phyloP scores from a whole-genome alignment of 2,888 invertebrate species.

The Axea sp. region DNA sequence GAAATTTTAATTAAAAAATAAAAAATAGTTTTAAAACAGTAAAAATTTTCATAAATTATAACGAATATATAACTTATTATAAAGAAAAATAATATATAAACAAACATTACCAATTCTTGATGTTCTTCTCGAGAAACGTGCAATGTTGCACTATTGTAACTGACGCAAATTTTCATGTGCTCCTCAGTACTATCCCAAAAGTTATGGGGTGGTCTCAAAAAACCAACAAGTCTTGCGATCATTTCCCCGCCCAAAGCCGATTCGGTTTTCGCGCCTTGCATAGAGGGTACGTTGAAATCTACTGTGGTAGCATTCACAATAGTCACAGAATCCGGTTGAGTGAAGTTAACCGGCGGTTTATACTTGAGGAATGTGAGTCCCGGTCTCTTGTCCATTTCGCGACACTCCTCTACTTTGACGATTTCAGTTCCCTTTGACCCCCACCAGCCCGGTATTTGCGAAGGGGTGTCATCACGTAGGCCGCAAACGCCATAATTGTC shows the following conservation, averaged over 20 bases:
- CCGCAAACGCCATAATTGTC: constrained; percentile 92
- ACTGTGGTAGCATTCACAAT: constrained; percentile 92
- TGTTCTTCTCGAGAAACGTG: constrained; percentile 73
- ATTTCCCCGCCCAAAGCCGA: constrained; percentile 86
- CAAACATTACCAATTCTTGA: constrained; percentile 50
- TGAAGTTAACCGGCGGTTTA: constrained; percentile 91
- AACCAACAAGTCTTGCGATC: constrained; percentile 89
- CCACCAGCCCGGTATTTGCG: constrained; percentile 94
- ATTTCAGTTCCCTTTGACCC: constrained; percentile 90
- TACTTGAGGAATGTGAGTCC: constrained; percentile 94
- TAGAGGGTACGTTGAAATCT: constrained; percentile 87
- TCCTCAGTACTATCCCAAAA: constrained; percentile 86
- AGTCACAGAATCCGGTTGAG: constrained; percentile 92
- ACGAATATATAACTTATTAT: no score
- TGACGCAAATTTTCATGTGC: constrained; percentile 88
- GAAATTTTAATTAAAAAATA: no score
- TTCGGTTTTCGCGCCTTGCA: constrained; percentile 84
- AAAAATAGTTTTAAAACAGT: neutral
- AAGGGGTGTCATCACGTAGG: constrained; percentile 87
- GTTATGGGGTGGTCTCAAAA: constrained; percentile 87
- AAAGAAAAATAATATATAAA: no score
- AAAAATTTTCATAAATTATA: no score
- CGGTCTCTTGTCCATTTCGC: constrained; percentile 88
- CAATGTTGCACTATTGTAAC: constrained; percentile 87
- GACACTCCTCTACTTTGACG: constrained; percentile 87